Conservation (phyloP, 2,888 invertebrate species). For the Leptinotarsa rubiginosa region DNA sequence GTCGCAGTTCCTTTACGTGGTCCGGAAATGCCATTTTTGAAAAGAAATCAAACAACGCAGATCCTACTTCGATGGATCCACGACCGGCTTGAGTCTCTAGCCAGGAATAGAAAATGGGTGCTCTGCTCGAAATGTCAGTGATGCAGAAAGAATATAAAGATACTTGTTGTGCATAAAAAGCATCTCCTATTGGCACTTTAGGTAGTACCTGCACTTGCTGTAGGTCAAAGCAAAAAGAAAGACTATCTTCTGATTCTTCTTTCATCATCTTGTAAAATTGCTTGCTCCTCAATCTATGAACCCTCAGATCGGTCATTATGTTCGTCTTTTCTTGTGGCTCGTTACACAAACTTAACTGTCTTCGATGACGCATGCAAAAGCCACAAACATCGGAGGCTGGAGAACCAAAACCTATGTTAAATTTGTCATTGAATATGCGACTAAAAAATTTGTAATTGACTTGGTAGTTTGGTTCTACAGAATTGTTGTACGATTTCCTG, state of each 20-base stretch:
- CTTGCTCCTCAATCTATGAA: background rate
- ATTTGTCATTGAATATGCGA: background rate
- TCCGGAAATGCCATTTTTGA: background rate
- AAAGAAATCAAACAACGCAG: slow-evolving; percentile 18
- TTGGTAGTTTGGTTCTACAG: too few species aligned
- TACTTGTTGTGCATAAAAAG: slow-evolving; percentile 10
- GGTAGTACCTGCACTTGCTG: slow-evolving; percentile 9
- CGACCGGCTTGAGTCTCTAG: slow-evolving; percentile 14
- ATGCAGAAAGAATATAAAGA: slow-evolving; percentile 16
- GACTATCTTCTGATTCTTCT: background rate
- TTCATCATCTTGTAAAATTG: slow-evolving; percentile 10
- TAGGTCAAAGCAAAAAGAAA: slow-evolving; percentile 16
- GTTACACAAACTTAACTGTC: background rate
- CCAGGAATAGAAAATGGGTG: slow-evolving; percentile 19
- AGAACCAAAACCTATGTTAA: slow-evolving; percentile 6
- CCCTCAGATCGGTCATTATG: background rate
- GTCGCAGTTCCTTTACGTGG: background rate
- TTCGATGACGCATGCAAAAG: background rate
- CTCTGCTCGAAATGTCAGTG: slow-evolving; percentile 1
- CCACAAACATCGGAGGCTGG: background rate
- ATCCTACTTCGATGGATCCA: slow-evolving; percentile 18
- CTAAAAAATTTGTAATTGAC: background rate
- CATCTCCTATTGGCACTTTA: background rate
- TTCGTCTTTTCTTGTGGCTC: background rate
- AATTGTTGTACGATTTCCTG: slow-evolving; percentile 18